Percentiles rank a stretch among this genome's conserved stretches.
Evolutionary conservation across 2,113 vertebrate genomes (phyloP).

Genomic region (Herpetotheres cachinnans): DNA sequence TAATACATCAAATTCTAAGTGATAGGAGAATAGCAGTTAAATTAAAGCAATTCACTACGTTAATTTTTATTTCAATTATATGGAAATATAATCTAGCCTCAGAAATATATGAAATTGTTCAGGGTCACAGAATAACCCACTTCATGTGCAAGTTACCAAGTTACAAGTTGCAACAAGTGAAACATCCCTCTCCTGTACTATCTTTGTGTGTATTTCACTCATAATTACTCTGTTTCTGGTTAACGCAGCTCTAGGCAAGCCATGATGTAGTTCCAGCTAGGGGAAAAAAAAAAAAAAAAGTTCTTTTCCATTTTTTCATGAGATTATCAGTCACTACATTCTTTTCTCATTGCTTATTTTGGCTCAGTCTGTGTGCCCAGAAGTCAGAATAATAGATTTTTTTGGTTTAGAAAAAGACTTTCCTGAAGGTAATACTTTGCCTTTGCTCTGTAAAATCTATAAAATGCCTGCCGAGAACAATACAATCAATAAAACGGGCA

Average conservation of each 20-base stretch:
- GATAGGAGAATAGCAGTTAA: background rate
- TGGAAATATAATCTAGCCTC: background rate
- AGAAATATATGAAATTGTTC: background rate
- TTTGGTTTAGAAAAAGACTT: background rate
- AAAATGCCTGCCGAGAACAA: background rate
- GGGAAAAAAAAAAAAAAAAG: background rate
- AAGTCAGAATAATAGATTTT: background rate
- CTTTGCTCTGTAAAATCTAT: background rate
- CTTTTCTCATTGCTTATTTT: background rate
- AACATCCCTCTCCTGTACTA: background rate
- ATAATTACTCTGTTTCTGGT: background rate
- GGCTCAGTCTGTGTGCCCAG: background rate
- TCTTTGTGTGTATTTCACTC: background rate
- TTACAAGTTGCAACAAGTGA: background rate
- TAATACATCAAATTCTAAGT: background rate
- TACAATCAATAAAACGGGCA: slow-evolving; percentile 7
- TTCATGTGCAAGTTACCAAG: background rate
- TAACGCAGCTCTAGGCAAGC: background rate
- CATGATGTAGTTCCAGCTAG: background rate
- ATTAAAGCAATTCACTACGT: background rate
- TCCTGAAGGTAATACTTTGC: background rate
- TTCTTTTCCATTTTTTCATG: background rate
- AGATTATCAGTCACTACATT: background rate
- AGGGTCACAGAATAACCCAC: background rate
- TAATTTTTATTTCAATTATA: slow-evolving; percentile 35